Conservation (phyloP, 2,113 vertebrate genomes). For the Cyanoderma ruficeps region DNA sequence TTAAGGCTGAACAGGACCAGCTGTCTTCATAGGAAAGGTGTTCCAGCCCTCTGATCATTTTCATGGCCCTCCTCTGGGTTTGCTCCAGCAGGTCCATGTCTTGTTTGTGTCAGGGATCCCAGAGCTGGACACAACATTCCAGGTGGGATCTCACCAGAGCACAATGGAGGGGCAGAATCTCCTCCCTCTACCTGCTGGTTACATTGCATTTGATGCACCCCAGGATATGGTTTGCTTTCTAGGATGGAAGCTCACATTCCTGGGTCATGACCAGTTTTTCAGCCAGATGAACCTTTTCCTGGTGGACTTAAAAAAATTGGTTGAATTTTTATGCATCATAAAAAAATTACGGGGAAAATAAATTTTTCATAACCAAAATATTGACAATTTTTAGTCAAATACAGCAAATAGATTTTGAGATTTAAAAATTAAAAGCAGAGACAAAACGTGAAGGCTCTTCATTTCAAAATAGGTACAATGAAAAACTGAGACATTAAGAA, state of each 20-base stretch:
- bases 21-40: background rate
- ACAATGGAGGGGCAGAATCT: background rate
- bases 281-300: background rate
- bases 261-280: background rate
- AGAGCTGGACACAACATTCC: background rate
- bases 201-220: background rate
- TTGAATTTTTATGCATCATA: background rate
- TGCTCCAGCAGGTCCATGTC: background rate
- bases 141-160: background rate
- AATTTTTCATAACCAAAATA: background rate
- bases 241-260: background rate
- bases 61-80: fast-evolving
- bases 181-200: background rate
- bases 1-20: background rate
- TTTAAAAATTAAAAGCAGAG: background rate
- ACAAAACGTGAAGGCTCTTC: background rate
- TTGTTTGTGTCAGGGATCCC: background rate
- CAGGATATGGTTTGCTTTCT: background rate
- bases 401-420: background rate
- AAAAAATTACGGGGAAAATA: background rate
- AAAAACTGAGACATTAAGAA: background rate
- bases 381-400: background rate
- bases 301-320: background rate
- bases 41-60: background rate
- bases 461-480: background rate